Evolutionary conservation across 1,140 invertebrate species (phyloP), one percentile per base, ranked within the genome.

Genomic region (Drosophila seguyi): DNA sequence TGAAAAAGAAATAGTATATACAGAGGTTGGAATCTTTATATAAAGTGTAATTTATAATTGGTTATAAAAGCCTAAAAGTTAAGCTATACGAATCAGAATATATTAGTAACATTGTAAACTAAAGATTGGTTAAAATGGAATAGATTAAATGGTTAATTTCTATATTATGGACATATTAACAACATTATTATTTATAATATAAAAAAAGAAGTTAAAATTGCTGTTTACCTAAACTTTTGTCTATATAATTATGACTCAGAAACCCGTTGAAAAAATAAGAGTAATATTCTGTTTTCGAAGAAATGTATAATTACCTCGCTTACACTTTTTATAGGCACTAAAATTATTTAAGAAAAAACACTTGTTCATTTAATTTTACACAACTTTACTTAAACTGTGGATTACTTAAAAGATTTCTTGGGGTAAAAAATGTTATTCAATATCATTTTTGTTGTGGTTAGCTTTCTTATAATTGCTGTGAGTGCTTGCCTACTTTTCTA

Each of bases 321-420:
- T 8, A 36, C 3, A 34, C 18, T 22, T 20, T 34, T 52, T 36
- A 34, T 36, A 10, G 13, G 13, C 13, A 52, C n/a, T 34, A 7
- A 34, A 52, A 20, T 31, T 31, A 31, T 36, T 8, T 22, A 20
- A 34, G 13, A n/a, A 52, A 52, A 50, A 52, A 52, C 50, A 52
- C 29, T 16, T 52, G 50, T 34, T 34, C 6, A 52, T 4, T 48
- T 34, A 13, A 22, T 3, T 16, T 16, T 0, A 4, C 10, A 16
- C 4, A 34, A 34, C 3, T 52, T 13, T 34, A 7, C 27, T 18
- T 18, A 6, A 50, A 29, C 16, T 0, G 16, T 50, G 48, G 27
- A n/a, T 1, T 6, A 18, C 8, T 11, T 11, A 5, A 11, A n/a
- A n/a, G 8, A n/a, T n/a, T 29, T 18, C 1, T 6, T 6, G 7